These are phyloP conservation scores for Alectoris magna DNA, from an alignment of 2,797 vertebrate species.

Conservation along the genomic window DNA sequence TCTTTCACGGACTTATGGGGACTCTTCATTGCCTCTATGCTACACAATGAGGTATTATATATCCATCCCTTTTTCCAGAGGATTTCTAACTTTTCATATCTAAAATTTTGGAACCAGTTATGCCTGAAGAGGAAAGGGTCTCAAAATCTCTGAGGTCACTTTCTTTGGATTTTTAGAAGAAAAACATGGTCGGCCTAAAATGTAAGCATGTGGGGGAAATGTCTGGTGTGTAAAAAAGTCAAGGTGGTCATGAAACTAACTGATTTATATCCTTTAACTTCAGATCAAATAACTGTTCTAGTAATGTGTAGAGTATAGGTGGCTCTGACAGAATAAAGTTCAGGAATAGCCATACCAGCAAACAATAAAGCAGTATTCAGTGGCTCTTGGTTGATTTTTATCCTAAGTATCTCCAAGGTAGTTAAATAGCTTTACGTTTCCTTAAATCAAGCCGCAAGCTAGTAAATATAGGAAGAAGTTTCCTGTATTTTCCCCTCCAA, in stretches of 20 bases:
- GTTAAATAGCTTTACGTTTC: background rate
- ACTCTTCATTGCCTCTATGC: slow-evolving; percentile 79
- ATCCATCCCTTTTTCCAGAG: background rate
- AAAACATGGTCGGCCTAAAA: background rate
- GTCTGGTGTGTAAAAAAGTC: background rate
- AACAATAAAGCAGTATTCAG: background rate
- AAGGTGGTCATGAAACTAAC: background rate
- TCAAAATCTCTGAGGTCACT: background rate
- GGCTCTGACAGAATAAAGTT: background rate
- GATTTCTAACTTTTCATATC: background rate
- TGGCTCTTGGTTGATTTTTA: background rate
- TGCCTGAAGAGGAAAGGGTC: background rate
- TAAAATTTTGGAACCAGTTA: background rate
- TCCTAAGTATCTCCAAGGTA: background rate
- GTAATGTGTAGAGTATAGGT: background rate
- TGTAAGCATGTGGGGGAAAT: background rate
- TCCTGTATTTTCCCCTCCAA: background rate
- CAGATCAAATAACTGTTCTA: background rate
- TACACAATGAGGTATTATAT: slow-evolving; percentile 75
- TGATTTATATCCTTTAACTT: background rate
- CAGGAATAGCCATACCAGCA: background rate
- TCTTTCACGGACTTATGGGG: slow-evolving; percentile 81
- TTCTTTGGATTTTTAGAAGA: background rate
- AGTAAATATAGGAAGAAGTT: fast-evolving
- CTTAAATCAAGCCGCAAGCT: background rate